Evolutionary conservation across 2,113 vertebrate species (phyloP).

Genomic region (Lycaon pictus): DNA sequence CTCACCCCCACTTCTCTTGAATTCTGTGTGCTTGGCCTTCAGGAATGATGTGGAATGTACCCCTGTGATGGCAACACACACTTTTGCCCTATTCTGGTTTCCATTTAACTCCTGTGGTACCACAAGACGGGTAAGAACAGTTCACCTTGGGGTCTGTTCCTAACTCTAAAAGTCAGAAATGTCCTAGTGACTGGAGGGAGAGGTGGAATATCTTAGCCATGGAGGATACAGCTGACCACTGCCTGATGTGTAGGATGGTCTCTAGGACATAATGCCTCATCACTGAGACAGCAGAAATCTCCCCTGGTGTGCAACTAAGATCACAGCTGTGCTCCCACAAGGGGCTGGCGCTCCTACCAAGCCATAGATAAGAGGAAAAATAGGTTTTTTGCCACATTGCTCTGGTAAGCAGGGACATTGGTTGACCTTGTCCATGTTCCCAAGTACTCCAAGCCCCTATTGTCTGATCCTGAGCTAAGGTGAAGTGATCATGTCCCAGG

Average conservation of each 20-base stretch:
- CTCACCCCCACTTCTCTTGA: conserved; percentile 70
- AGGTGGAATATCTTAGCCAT: no score
- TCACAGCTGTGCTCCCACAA: neutral
- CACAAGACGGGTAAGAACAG: conserved; percentile 74
- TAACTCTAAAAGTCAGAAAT: neutral
- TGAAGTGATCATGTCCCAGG: no score
- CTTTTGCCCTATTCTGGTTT: conserved; percentile 81
- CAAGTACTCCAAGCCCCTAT: neutral
- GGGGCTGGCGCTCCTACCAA: neutral
- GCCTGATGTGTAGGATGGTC: rapidly evolving
- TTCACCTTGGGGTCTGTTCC: no score
- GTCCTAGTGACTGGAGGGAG: neutral
- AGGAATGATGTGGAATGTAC: conserved; percentile 58
- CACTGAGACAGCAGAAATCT: rapidly evolving
- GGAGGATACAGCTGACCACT: neutral
- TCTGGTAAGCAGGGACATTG: neutral
- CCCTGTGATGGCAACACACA: conserved; percentile 69
- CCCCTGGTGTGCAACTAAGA: neutral
- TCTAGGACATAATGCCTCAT: neutral
- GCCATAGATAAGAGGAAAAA: no score
- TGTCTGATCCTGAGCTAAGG: neutral
- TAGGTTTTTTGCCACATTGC: rapidly evolving
- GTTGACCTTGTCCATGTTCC: no score
- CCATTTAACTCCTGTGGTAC: conserved; percentile 80
- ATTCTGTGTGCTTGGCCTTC: conserved; percentile 76